Evolutionary conservation across 2,113 vertebrate genomes (phyloP).

Genomic region (Mus pahari): DNA sequence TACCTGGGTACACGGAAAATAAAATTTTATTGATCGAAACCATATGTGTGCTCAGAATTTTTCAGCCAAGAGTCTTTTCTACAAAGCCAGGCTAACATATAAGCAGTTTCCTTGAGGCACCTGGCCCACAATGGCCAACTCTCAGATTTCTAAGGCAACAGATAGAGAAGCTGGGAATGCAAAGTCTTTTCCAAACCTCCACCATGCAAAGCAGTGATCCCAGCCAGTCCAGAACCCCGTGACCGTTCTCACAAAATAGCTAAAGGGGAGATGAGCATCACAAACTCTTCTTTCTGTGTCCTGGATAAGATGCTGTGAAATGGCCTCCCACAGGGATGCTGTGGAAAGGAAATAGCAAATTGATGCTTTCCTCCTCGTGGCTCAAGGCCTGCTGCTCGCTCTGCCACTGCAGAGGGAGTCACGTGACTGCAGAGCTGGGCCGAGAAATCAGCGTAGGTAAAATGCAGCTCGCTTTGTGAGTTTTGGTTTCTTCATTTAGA

Average conservation of each 20-base stretch:
- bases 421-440: slow-evolving; percentile 25
- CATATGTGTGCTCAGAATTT: slow-evolving; percentile 71
- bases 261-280: background rate
- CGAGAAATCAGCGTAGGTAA: slow-evolving; percentile 38
- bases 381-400: background rate
- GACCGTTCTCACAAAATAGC: slow-evolving; percentile 55
- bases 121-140: slow-evolving; percentile 55
- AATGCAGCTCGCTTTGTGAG: background rate
- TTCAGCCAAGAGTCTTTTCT: slow-evolving; percentile 71
- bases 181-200: slow-evolving; percentile 43
- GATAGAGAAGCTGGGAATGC: slow-evolving; percentile 56
- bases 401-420: background rate
- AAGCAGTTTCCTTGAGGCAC: slow-evolving; percentile 74
- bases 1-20: slow-evolving; percentile 71
- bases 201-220: slow-evolving; percentile 52
- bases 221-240: background rate
- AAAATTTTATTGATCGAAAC: slow-evolving; percentile 74
- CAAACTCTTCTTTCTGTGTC: background rate
- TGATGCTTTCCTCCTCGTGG: background rate
- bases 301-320: background rate
- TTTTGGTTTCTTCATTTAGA: slow-evolving; percentile 16
- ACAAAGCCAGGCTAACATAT: slow-evolving; percentile 72
- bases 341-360: background rate
- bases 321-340: background rate
- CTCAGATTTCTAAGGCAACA: slow-evolving; percentile 65